Evolutionary conservation across 2,888 invertebrate genomes (phyloP).

Genomic region (Cylindroiulus punctatus): DNA sequence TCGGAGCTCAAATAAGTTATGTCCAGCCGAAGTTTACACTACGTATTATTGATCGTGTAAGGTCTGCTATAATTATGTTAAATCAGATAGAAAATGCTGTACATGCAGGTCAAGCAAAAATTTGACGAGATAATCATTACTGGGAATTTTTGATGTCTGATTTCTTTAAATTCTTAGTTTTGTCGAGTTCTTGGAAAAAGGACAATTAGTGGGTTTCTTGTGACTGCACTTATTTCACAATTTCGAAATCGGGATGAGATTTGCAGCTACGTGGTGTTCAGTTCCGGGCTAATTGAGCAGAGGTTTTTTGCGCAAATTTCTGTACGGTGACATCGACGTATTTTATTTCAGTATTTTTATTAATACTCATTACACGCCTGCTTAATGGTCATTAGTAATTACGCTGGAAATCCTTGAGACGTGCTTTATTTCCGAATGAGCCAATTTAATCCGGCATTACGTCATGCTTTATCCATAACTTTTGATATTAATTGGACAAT

Average conservation of each 20-base stretch:
- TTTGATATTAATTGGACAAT: neutral
- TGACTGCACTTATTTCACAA: neutral
- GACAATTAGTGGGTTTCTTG: neutral
- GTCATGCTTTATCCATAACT: neutral
- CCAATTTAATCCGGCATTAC: neutral
- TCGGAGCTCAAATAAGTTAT: too few species aligned
- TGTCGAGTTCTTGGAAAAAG: neutral
- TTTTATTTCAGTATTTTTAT: neutral
- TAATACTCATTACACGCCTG: neutral
- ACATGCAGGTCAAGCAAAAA: neutral
- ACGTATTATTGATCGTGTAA: too few species aligned
- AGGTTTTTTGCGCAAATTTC: neutral
- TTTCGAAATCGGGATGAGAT: neutral
- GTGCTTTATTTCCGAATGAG: neutral
- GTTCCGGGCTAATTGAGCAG: neutral
- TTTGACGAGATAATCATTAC: neutral
- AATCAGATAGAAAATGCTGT: neutral
- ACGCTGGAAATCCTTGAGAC: slow-evolving; percentile 16
- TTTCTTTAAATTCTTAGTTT: neutral
- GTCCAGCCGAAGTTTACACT: too few species aligned
- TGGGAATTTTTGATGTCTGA: neutral
- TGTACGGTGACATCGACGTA: neutral
- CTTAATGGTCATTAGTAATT: slow-evolving; percentile 8
- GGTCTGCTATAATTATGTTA: too few species aligned
- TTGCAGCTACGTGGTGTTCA: neutral